A percentile compares a stretch with the other conserved stretches of the same genome.
Conservation (phyloP, 2,888 invertebrate species). For the Digitonthophagus gazella region DNA sequence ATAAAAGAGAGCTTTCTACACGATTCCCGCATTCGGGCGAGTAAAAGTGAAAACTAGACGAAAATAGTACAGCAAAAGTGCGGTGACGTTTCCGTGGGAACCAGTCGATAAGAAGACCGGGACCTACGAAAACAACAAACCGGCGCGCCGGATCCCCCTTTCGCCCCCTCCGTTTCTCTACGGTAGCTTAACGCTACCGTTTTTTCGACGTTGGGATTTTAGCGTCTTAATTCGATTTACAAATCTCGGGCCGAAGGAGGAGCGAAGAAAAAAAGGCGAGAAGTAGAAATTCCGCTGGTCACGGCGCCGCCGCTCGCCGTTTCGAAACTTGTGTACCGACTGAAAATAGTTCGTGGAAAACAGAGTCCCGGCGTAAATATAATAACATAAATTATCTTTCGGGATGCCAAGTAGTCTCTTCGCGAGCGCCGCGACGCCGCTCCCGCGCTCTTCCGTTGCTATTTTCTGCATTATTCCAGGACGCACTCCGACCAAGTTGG, state of each 20-base stretch:
- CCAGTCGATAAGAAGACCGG: conserved; percentile 19
- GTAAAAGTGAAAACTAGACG: background rate
- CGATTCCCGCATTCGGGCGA: background rate
- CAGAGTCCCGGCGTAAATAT: conserved; percentile 14
- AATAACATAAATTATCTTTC: conserved; percentile 11
- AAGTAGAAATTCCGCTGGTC: background rate
- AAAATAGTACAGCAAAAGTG: background rate
- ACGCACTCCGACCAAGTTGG: background rate
- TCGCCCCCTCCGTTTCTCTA: background rate
- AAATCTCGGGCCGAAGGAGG: background rate
- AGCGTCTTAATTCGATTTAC: background rate
- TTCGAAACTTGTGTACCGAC: background rate
- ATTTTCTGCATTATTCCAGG: conserved; percentile 19
- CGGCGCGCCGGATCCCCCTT: conserved; percentile 8
- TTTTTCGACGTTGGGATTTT: background rate
- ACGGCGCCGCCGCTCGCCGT: background rate
- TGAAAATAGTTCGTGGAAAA: conserved; percentile 12
- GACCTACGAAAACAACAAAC: conserved; percentile 27
- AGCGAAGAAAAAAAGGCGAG: background rate
- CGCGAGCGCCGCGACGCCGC: background rate
- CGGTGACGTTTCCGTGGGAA: conserved; percentile 26
- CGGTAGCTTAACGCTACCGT: background rate
- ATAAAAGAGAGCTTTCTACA: background rate
- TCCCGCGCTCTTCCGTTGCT: conserved; percentile 17
- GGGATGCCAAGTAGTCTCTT: background rate